Base-by-base conservation (phyloP, 2,888 invertebrate species). In the Conistra vaccinii region DNA sequence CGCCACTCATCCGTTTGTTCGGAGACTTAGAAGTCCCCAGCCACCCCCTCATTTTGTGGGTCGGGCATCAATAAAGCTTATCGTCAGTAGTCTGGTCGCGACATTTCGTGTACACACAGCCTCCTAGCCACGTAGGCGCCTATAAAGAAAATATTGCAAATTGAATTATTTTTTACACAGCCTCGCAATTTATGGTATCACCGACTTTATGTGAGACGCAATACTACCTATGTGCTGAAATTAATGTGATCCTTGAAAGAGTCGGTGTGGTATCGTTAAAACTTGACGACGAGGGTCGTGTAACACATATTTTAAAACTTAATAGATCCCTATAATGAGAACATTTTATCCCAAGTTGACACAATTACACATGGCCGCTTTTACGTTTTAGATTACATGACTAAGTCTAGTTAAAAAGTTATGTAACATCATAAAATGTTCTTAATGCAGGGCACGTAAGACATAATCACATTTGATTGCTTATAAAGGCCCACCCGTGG, bases 61-160 rank as follows among this genome's bases (percentile, higher is more conserved):
- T 79, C 85, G 85, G 81, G 82, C 87, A 87, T 90, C 89, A 88
- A 89, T 91, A 89, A 89, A 87, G 85, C 87, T 90, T 89, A 89
- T 88, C 88, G 69, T 77, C 55, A 63, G 66, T 82, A 83, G 85
- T 85, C 86, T 89, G 88, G 73, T 79, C 75, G 78, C 77, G 86
- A 89, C 88, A 84, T 85, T 76, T 86, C 81, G 80, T 78, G 83
- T 86, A 88, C 80, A 84, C 83, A 85, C 80, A 61, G 62, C 73
- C 58, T 73, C 61, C 77, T 60, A 78, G 70, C 58, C 80, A 73
- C 55, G 80, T 78, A 73, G 78, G 76, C 81, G 80, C 79, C 82
- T 79, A 83, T 87, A 88, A 81, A 84, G 78, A 86, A 85, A 76
- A 82, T 87, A 88, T 86, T 85, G 86, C 89, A 88, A 88, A 89